A percentile compares a stretch with the other conserved stretches of the same genome.
phyloP scores from a whole-genome alignment of 2,888 invertebrate species.

The Gymnoscelis rufifasciata region DNA sequence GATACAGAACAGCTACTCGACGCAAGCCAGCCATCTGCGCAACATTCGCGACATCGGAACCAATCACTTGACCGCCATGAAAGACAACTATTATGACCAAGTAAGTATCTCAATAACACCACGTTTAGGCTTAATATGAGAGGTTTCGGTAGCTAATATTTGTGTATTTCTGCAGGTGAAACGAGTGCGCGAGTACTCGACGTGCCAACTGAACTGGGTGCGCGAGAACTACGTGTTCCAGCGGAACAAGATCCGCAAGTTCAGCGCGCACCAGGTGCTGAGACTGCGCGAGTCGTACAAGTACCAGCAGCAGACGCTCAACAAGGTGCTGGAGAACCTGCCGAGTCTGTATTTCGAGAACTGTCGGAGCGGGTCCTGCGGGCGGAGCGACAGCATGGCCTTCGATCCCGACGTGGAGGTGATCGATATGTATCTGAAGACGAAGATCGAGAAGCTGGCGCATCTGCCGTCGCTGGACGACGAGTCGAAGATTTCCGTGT shows the following conservation, averaged over 20 bases:
- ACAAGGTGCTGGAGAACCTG: slow-evolving; percentile 95
- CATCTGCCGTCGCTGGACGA: slow-evolving; percentile 77
- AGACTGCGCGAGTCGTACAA: slow-evolving; percentile 95
- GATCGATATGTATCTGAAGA: slow-evolving; percentile 83
- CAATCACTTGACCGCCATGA: slow-evolving; percentile 89
- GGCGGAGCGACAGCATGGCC: slow-evolving; percentile 85
- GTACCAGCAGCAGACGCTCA: slow-evolving; percentile 95
- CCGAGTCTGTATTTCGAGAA: slow-evolving; percentile 95
- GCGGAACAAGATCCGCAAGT: slow-evolving; percentile 95
- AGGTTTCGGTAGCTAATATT: slow-evolving; percentile 10
- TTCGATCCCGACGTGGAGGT: slow-evolving; percentile 83
- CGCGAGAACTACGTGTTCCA: slow-evolving; percentile 97
- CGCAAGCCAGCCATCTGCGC: slow-evolving; percentile 90
- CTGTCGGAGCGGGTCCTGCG: slow-evolving; percentile 91
- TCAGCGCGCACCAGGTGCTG: slow-evolving; percentile 94
- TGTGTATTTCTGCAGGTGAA: slow-evolving; percentile 82
- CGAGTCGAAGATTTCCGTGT: slow-evolving; percentile 85
- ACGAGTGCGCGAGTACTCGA: slow-evolving; percentile 94
- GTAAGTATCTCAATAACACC: slow-evolving; percentile 40
- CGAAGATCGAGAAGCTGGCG: slow-evolving; percentile 81
- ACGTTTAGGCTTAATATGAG: neutral
- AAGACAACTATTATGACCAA: slow-evolving; percentile 96
- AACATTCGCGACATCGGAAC: slow-evolving; percentile 96
- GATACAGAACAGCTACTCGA: slow-evolving; percentile 94
- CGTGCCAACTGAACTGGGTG: slow-evolving; percentile 94